These are phyloP conservation scores for Ips nitidus DNA, from an alignment of 1,140 invertebrate genomes.

Conservation along the genomic window DNA sequence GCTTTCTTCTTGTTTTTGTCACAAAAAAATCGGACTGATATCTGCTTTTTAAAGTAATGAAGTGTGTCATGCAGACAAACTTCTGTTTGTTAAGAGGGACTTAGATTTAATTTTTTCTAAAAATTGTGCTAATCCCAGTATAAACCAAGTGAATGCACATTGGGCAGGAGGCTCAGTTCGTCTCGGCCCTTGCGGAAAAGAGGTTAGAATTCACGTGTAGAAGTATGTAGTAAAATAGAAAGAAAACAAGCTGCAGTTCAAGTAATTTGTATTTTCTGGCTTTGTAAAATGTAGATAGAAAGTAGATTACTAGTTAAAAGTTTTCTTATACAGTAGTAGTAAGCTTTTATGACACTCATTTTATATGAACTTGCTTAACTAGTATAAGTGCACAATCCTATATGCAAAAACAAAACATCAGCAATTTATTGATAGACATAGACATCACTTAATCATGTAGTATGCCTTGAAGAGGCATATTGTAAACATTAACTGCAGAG, in stretches of 20 bases:
- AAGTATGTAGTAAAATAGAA: conserved; percentile 1
- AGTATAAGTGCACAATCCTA: too few relatives aligned
- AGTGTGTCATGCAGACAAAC: conserved; percentile 16
- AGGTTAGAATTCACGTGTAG: conserved; percentile 23
- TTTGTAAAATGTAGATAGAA: conserved; percentile 18
- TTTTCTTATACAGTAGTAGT: neutral
- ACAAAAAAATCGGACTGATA: conserved; percentile 15
- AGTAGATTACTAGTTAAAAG: neutral
- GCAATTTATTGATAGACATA: too few relatives aligned
- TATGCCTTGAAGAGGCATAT: too few relatives aligned
- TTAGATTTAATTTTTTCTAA: conserved; percentile 5
- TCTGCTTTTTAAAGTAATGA: conserved; percentile 16
- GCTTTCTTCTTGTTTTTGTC: conserved; percentile 17
- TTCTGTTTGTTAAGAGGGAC: neutral
- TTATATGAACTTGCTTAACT: neutral
- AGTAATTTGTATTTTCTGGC: neutral
- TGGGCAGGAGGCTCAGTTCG: neutral
- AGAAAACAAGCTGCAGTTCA: conserved; percentile 22
- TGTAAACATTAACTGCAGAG: too few relatives aligned
- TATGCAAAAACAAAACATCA: too few relatives aligned
- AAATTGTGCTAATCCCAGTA: conserved; percentile 1
- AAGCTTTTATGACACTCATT: neutral
- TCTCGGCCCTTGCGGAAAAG: neutral
- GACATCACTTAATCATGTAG: too few relatives aligned
- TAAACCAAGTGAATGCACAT: neutral